A percentile compares a stretch with the other conserved stretches of the same genome.
These are phyloP conservation scores for Tetragonula clypearis DNA, from an alignment of 1,140 invertebrate species.

Conservation along the genomic window DNA sequence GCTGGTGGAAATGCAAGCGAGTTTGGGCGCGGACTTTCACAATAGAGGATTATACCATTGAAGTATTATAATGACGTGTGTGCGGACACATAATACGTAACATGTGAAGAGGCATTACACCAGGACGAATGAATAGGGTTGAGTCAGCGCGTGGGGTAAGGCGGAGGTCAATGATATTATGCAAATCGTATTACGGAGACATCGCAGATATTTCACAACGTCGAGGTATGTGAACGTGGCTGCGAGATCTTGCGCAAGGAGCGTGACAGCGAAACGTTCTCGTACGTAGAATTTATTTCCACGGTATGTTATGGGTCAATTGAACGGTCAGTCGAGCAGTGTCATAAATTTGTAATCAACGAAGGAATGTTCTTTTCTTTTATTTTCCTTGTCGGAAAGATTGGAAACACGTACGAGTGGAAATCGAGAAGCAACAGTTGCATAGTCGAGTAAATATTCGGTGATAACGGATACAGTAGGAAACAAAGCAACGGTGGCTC, in stretches of 20 bases:
- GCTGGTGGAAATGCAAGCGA: constrained; percentile 56
- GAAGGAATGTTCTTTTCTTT: not conserved
- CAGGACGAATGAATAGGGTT: constrained; percentile 64
- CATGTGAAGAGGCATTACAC: constrained; percentile 67
- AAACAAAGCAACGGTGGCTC: not conserved
- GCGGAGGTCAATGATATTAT: constrained; percentile 70
- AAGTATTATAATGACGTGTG: constrained; percentile 71
- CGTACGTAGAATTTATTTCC: not conserved
- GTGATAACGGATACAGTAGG: not conserved
- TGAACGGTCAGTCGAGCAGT: not conserved
- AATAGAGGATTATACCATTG: constrained; percentile 70
- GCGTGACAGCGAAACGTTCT: not conserved
- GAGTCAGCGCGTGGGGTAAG: constrained; percentile 55
- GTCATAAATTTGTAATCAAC: not conserved
- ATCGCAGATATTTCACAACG: constrained; percentile 65
- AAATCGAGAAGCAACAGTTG: not conserved
- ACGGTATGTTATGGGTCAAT: not conserved
- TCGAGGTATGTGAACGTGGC: constrained; percentile 51
- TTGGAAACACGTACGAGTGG: not conserved
- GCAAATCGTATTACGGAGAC: constrained; percentile 71
- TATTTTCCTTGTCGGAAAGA: not conserved
- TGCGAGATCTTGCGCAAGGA: constrained; percentile 43
- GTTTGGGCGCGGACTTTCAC: constrained; percentile 55
- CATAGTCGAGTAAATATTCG: not conserved
- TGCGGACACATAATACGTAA: constrained; percentile 67